A percentile compares a stretch with the other conserved stretches of the same genome.
These are phyloP conservation scores for Heterodera filipjevi DNA, from an alignment of 2,888 invertebrate species.

Conservation along the genomic window DNA sequence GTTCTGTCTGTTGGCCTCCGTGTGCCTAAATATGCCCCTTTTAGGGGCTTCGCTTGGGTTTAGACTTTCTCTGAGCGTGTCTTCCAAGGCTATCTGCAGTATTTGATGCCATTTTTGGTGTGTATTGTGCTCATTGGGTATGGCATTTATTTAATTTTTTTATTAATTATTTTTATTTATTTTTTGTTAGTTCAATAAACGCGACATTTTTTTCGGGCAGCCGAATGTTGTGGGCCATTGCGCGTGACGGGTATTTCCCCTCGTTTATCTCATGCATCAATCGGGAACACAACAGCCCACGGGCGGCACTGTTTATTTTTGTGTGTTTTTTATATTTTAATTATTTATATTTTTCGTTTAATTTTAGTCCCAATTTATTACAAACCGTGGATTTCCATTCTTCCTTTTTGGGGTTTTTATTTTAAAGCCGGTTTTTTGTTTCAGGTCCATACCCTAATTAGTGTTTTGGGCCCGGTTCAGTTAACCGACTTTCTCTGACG, in stretches of 20 bases:
- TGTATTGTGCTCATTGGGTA: slow-evolving; percentile 53
- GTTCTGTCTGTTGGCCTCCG: too few species aligned
- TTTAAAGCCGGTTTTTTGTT: too few species aligned
- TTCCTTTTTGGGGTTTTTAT: too few species aligned
- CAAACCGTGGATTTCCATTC: too few species aligned
- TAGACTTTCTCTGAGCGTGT: slow-evolving; percentile 52
- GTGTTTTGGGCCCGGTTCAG: too few species aligned
- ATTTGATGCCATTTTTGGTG: slow-evolving; percentile 54
- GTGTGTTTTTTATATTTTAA: background rate
- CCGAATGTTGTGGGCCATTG: slow-evolving; percentile 55
- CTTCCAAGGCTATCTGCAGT: slow-evolving; percentile 42
- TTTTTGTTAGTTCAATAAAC: background rate
- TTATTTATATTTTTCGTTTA: background rate
- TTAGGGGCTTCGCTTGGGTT: slow-evolving; percentile 6
- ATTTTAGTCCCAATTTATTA: background rate
- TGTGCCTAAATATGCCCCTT: background rate
- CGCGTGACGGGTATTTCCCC: slow-evolving; percentile 53
- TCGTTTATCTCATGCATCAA: slow-evolving; percentile 55
- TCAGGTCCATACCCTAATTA: too few species aligned
- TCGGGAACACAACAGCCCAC: slow-evolving; percentile 52
- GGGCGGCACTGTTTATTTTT: slow-evolving; percentile 53
- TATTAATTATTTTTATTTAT: background rate
- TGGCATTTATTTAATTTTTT: slow-evolving; percentile 47
- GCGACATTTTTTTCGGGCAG: slow-evolving; percentile 41
- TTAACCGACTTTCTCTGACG: too few species aligned